Conservation (phyloP, 2,797 vertebrate species). For the Chaunax sp. region DNA sequence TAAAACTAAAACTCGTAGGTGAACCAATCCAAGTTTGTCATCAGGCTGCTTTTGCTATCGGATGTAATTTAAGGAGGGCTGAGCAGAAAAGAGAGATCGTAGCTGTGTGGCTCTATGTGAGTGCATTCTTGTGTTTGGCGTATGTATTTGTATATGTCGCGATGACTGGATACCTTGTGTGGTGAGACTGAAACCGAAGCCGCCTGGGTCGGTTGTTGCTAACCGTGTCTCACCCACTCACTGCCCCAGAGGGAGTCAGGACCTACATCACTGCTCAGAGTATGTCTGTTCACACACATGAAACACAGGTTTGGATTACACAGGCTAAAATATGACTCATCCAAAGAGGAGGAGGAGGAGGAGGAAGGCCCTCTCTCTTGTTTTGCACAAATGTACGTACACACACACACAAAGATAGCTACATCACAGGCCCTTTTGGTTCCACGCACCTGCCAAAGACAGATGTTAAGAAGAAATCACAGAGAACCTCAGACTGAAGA, state of each 20-base stretch:
- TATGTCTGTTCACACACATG: conserved; percentile 79
- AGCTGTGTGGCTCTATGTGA: conserved; percentile 42
- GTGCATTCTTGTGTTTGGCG: conserved; percentile 46
- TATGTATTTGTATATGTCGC: conserved; percentile 59
- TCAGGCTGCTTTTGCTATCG: conserved; percentile 49
- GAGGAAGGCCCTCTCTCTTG: conserved; percentile 70
- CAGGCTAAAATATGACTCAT: conserved; percentile 80
- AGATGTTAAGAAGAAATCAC: conserved; percentile 85
- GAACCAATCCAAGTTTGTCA: conserved; percentile 44
- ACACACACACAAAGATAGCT: conserved; percentile 59
- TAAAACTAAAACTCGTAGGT: conserved; percentile 57
- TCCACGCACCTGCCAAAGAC: conserved; percentile 85
- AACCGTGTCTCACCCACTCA: conserved; percentile 77
- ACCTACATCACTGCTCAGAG: conserved; percentile 74
- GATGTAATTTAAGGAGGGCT: conserved; percentile 66
- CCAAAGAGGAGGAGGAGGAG: conserved; percentile 61
- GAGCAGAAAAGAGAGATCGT: conserved; percentile 31
- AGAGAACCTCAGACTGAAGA: conserved; percentile 65
- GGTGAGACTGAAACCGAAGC: conserved; percentile 71
- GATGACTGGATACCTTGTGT: conserved; percentile 65
- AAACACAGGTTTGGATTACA: conserved; percentile 79
- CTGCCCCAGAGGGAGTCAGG: conserved; percentile 73
- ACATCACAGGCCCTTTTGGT: conserved; percentile 78
- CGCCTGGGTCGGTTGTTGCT: conserved; percentile 73
- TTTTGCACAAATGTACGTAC: conserved; percentile 54